These are phyloP conservation scores for Antheraea yamamai DNA, from an alignment of 2,888 invertebrate genomes.

Conservation along the genomic window DNA sequence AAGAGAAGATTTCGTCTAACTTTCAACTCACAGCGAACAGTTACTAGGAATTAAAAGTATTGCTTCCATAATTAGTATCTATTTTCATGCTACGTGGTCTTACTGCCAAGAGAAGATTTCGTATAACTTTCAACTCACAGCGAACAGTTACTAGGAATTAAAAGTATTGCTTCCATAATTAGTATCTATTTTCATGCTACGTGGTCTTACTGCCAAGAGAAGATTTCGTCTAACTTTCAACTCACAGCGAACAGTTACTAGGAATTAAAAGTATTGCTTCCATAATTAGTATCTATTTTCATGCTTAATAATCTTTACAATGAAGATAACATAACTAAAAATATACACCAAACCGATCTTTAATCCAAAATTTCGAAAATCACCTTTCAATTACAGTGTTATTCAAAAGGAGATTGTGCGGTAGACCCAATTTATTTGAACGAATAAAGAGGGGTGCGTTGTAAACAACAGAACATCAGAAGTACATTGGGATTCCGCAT, in stretches of 20 bases:
- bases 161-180: background rate
- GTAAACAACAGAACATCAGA: conserved; percentile 53
- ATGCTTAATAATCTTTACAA: background rate
- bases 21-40: too few relatives aligned
- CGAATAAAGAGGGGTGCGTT: conserved; percentile 36
- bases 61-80: too few relatives aligned
- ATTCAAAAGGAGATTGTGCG: conserved; percentile 29
- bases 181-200: background rate
- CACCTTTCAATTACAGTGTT: conserved; percentile 12
- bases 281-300: background rate
- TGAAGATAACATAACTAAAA: background rate
- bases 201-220: too few relatives aligned
- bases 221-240: too few relatives aligned
- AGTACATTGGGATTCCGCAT: conserved; percentile 55
- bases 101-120: too few relatives aligned
- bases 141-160: too few relatives aligned
- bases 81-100: too few relatives aligned
- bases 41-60: too few relatives aligned
- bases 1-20: too few relatives aligned
- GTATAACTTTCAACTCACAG: too few relatives aligned
- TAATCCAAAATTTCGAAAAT: background rate
- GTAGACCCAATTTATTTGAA: conserved; percentile 42
- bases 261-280: background rate
- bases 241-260: too few relatives aligned
- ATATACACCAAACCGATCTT: background rate